Conservation (phyloP, 2,113 vertebrate species). For the Tragelaphus imberbis region DNA sequence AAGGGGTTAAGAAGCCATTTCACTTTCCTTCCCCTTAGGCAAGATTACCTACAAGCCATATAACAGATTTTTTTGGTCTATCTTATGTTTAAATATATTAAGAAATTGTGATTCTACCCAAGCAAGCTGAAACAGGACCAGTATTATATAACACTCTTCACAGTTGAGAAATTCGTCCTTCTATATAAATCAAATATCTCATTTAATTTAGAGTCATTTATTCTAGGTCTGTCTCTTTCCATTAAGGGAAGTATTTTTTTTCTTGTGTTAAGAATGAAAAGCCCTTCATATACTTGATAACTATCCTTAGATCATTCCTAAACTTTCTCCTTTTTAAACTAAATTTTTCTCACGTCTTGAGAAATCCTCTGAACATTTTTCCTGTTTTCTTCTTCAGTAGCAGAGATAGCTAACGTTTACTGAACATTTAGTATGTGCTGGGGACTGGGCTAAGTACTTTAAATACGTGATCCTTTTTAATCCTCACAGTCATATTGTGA, state of each 20-base stretch:
- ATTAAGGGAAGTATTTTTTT: not conserved
- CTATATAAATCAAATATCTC: slow-evolving; percentile 15
- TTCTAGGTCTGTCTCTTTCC: slow-evolving; percentile 19
- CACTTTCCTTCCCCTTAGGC: not conserved
- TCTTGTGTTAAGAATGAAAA: slow-evolving; percentile 14
- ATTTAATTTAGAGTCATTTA: slow-evolving; percentile 21
- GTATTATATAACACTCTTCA: not conserved
- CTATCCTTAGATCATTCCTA: not conserved
- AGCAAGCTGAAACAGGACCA: not conserved
- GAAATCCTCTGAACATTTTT: not conserved
- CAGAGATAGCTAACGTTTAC: slow-evolving; percentile 21
- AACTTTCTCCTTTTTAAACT: slow-evolving; percentile 26
- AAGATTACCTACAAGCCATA: not conserved
- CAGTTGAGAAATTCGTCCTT: not conserved
- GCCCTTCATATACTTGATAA: not conserved
- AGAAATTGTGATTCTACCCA: slow-evolving; percentile 9
- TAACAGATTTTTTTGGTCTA: not conserved
- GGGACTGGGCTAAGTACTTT: not conserved
- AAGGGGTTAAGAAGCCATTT: not conserved
- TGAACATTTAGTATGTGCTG: not conserved
- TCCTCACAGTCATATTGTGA: not conserved
- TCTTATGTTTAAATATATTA: not conserved
- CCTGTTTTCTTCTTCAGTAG: not conserved
- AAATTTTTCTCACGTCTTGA: not conserved
- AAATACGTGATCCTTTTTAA: not conserved